These are phyloP conservation scores for Otus sunia DNA, from an alignment of 2,113 vertebrate genomes.

Conservation along the genomic window DNA sequence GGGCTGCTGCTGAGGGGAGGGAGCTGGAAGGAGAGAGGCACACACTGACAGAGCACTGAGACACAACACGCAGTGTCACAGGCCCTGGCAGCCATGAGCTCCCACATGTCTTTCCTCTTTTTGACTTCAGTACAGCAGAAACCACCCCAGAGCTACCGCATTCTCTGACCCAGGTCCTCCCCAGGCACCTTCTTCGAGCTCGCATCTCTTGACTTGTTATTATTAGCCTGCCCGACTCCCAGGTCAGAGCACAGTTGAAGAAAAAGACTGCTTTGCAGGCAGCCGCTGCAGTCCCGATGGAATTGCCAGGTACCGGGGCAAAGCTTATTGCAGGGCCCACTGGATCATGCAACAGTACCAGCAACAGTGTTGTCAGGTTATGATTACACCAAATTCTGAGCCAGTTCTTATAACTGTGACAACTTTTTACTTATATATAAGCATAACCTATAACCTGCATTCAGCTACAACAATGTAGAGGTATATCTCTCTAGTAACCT, in stretches of 20 bases:
- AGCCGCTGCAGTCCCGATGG: rapidly evolving
- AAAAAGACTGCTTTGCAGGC: not conserved
- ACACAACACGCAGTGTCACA: not conserved
- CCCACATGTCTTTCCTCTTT: rapidly evolving
- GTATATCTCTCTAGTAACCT: not conserved
- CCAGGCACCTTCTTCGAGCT: not conserved
- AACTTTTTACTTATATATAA: not conserved
- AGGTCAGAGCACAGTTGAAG: not conserved
- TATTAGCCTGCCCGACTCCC: not conserved
- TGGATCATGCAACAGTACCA: not conserved
- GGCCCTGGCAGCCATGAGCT: not conserved
- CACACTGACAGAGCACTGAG: not conserved
- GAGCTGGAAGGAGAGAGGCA: not conserved
- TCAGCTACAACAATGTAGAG: not conserved
- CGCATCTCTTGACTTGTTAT: not conserved
- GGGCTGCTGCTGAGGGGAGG: not conserved
- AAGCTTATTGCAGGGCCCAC: not conserved
- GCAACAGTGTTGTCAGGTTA: not conserved
- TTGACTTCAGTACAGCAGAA: not conserved
- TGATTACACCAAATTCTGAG: not conserved
- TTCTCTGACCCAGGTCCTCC: not conserved
- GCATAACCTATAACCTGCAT: not conserved
- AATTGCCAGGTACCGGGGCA: not conserved
- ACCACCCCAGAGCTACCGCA: not conserved
- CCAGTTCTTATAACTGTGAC: not conserved